A percentile compares a stretch with the other conserved stretches of the same genome.
Evolutionary conservation across 2,797 vertebrate species (phyloP).

Genomic region (Discoglossus pictus): DNA sequence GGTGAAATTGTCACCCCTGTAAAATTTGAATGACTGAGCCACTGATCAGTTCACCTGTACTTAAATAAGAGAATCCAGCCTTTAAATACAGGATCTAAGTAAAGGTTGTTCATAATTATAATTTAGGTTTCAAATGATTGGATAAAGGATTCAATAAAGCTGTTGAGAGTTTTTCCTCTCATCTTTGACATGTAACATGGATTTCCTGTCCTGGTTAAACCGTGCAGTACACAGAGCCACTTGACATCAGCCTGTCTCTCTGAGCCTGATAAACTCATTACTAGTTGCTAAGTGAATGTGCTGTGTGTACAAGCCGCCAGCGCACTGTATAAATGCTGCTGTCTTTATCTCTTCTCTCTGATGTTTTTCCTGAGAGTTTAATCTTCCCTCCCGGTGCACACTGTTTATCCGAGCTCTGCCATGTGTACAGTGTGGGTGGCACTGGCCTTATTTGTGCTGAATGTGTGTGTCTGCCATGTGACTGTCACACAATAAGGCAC

Average conservation of each 20-base stretch:
- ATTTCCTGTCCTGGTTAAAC: conserved; percentile 44
- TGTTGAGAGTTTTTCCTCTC: conserved; percentile 7
- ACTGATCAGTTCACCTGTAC: too few species aligned
- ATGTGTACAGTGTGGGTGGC: not conserved
- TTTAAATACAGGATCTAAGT: too few species aligned
- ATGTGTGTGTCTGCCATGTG: not conserved
- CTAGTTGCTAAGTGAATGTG: conserved; percentile 37
- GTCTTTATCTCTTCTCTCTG: conserved; percentile 8
- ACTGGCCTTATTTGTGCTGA: not conserved
- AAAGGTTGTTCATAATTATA: too few species aligned
- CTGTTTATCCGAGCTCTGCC: not conserved
- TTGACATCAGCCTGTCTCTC: conserved; percentile 32
- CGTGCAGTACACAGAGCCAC: conserved; percentile 9
- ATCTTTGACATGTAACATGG: conserved; percentile 18
- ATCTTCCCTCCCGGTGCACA: not conserved
- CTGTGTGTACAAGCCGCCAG: conserved; percentile 4
- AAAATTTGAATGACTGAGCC: too few species aligned
- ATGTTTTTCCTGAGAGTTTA: conserved; percentile 3
- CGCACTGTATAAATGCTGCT: not conserved
- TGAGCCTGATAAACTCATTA: conserved; percentile 41
- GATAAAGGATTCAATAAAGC: too few species aligned
- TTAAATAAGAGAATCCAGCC: too few species aligned
- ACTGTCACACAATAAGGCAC: not conserved
- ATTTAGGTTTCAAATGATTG: too few species aligned
- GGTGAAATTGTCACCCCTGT: too few species aligned